Base-by-base conservation (phyloP, 2,888 invertebrate species). In the Nephrotoma guestfalica region DNA sequence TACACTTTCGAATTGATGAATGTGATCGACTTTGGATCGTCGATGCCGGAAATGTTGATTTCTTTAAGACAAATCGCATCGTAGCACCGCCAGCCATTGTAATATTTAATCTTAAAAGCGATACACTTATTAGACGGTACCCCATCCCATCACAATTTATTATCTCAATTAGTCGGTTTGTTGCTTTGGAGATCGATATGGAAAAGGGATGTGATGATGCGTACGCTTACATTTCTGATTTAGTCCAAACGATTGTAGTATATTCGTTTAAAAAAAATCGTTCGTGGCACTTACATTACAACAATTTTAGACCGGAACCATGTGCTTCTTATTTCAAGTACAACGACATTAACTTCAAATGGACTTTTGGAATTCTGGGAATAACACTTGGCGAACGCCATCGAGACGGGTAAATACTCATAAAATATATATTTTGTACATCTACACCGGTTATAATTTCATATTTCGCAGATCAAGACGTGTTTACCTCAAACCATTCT, bases 21-120 rank as follows among this genome's bases (percentile, higher is more conserved):
- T 97, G 97, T 89, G 96, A 96, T 90, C 93, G 97, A 84, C 93
- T 97, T 6, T 97, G 97, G 96, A 95, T 96, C 4, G 93, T 96
- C 91, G 96, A 97, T 89, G 94, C 96, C 0, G 97, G 96, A 86
- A 91, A 96, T 51, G 94, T 95, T 83, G 95, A 96, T 90, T 95
- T 96, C 90, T 91, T 94, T 86, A 96, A 96, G 13, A 90, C 91
- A 41, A 92, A 93, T 47, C 94, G 94, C 88, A 95, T 92, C 92
- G 93, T 93, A 15, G 92, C 93, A 1, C 94, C 94, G 2, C 94
- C 94, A 7, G 93, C 95, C 0, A 92, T 96, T 83, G 93, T 94
- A 1, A 93, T 96, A 87, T 96, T 94, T 89, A 96, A 96, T 89
- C 91, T 97, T 87, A 96, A 95, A 88, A 96, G 95, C 0, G 95